These are phyloP conservation scores for Anas bahamensis DNA, from an alignment of 2,797 vertebrate genomes.

Conservation along the genomic window DNA sequence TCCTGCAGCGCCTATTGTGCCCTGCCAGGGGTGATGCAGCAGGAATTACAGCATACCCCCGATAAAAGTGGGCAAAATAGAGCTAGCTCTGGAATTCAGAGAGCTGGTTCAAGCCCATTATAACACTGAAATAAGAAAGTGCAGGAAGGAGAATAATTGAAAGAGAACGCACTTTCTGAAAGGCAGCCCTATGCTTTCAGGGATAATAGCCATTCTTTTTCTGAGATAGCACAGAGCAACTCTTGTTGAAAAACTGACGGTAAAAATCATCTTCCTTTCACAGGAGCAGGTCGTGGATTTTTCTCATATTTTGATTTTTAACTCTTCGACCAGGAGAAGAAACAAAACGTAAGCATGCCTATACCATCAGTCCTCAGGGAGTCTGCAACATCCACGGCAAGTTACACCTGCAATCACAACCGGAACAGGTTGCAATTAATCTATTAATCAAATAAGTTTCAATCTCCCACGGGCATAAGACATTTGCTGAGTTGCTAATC, in stretches of 20 bases:
- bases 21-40: not conserved
- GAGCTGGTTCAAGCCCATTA: not conserved
- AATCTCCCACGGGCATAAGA: slow-evolving; percentile 7
- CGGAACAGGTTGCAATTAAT: slow-evolving; percentile 44
- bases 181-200: not conserved
- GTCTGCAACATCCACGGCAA: not conserved
- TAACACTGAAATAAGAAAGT: not conserved
- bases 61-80: not conserved
- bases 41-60: not conserved
- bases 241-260: not conserved
- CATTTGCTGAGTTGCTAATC: slow-evolving; percentile 41
- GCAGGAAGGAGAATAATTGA: not conserved
- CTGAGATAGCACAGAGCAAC: not conserved
- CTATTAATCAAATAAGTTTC: slow-evolving; percentile 54
- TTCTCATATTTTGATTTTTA: slow-evolving; percentile 23
- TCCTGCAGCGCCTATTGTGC: not conserved
- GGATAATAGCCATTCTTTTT: not conserved
- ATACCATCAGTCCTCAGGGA: not conserved
- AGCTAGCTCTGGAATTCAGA: not conserved
- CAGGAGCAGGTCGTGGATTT: not conserved
- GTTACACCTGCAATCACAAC: slow-evolving; percentile 29
- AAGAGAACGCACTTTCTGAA: not conserved
- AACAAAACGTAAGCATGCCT: not conserved
- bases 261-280: not conserved
- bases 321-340: not conserved